Conservation (phyloP, 1,140 invertebrate genomes). For the Camponotus pennsylvanicus region DNA sequence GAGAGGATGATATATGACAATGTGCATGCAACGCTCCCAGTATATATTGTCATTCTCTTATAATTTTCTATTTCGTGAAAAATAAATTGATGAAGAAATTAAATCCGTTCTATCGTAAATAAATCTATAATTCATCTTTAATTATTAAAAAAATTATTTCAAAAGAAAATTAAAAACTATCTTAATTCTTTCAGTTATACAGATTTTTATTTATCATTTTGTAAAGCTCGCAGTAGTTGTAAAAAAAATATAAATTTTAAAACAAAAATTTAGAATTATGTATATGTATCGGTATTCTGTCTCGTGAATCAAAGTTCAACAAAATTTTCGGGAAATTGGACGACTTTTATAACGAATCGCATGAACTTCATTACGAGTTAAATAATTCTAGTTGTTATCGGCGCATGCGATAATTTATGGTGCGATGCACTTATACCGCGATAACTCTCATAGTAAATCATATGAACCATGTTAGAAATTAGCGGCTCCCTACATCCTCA, state of each 20-base stretch:
- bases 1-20: conserved; percentile 18
- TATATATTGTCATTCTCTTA: background rate
- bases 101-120: background rate
- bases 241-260: background rate
- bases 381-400: conserved; percentile 31
- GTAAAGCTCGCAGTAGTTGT: background rate
- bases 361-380: background rate
- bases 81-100: conserved; percentile 4
- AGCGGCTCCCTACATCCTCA: conserved; percentile 5
- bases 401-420: conserved; percentile 31
- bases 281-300: too few relatives aligned
- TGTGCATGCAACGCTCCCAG: background rate
- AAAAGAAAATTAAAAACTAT: background rate
- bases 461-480: background rate
- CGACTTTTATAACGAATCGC: background rate
- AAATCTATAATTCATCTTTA: background rate
- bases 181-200: background rate
- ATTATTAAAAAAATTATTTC: background rate
- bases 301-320: background rate
- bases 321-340: background rate
- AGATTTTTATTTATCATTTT: background rate
- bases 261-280: too few relatives aligned
- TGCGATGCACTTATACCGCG: conserved; percentile 1
- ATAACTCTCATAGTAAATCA: conserved; percentile 50
- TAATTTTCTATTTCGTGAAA: background rate